Evolutionary conservation across 2,113 vertebrate species (phyloP), one percentile per base, ranked within the genome.

Genomic region (Heterochromis multidens): DNA sequence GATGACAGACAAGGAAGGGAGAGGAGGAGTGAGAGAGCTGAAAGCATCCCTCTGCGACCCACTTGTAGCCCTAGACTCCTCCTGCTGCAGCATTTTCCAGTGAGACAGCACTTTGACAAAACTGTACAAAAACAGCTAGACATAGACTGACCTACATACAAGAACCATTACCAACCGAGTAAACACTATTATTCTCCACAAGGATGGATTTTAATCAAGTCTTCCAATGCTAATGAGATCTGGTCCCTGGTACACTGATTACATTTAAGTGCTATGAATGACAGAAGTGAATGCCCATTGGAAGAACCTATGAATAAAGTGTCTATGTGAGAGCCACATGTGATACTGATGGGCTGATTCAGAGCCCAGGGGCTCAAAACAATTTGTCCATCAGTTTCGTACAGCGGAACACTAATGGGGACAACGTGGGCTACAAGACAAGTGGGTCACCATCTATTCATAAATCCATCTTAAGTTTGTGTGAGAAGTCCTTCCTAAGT

Each of bases 81-180:
- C 80, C 62, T 77, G 59, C 81, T 87, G 81, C 89, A 74, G 86
- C 84, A 16, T 85, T 89, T 89, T 81, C 67, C 88, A 84, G 87
- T 89, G 89, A 94, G 87, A 83, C 84, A 87, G 87, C 88, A 91
- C 83, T 90, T 80, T 77, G 72, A 82, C 81, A 87, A 87, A 92
- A 88, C 85, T 83, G 88, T n/a, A 83, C 77, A 85, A 83, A 91
- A 92, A 87, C 81, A 89, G 70, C 80, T 6, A 70, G 49, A 87
- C 72, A 87, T 82, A 82, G 56, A 27, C 83, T 95, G 95, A 94
- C 95, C 95, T 92, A 95, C 85, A 95, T 95, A 89, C 52, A 62
- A 49, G 56, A 87, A 46, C 11, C 52, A 25, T 83, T 58, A 79
- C 88, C 56, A 82, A 85, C 77, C 19, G 31, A 80, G 72, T 43